Conservation (phyloP, 2,113 vertebrate species). For the Fregata magnificens region DNA sequence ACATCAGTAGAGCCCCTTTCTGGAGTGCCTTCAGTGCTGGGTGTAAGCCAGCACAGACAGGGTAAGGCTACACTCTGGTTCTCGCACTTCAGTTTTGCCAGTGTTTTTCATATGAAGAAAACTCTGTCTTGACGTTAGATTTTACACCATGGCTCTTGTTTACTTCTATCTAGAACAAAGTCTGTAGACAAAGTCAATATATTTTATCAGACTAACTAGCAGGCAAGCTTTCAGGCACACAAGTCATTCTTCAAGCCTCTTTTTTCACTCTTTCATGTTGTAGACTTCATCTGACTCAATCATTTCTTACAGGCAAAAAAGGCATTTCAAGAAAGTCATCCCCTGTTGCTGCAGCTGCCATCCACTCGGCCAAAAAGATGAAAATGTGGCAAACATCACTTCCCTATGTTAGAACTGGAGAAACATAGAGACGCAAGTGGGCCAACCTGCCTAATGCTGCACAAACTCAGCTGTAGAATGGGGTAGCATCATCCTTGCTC, state of each 20-base stretch:
- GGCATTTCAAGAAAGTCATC: not conserved
- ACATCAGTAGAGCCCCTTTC: not conserved
- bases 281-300: not conserved
- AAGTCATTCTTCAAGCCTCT: not conserved
- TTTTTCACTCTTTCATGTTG: not conserved
- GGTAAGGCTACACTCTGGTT: not conserved
- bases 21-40: not conserved
- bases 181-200: not conserved
- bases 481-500: not conserved
- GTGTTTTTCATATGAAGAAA: not conserved
- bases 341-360: not conserved
- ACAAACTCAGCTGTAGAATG: not conserved
- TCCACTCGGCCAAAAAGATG: not conserved
- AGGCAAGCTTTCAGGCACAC: not conserved
- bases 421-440: not conserved
- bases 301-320: not conserved
- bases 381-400: not conserved
- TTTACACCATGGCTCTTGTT: not conserved
- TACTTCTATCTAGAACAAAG: not conserved
- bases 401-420: not conserved
- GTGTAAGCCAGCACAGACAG: not conserved
- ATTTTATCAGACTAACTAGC: not conserved
- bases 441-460: not conserved
- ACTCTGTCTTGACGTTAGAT: not conserved
- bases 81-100: not conserved